Percentiles rank a stretch among this genome's conserved stretches.
These are phyloP conservation scores for Eonycteris spelaea DNA, from an alignment of 2,113 vertebrate genomes.

Conservation along the genomic window DNA sequence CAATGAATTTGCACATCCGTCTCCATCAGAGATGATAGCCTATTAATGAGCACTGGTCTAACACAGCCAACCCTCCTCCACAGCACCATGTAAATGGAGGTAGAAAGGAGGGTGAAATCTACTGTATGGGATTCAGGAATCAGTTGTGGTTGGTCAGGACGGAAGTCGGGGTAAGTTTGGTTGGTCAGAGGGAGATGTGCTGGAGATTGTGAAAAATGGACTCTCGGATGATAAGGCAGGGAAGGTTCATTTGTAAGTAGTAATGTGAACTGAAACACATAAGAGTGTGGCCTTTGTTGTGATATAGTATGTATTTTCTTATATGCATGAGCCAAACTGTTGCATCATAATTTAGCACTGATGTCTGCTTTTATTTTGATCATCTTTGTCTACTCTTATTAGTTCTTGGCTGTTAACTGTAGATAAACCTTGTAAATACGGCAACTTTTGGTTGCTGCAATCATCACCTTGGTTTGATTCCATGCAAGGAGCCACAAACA, in stretches of 20 bases:
- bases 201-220: conserved; percentile 81
- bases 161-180: conserved; percentile 67
- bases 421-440: conserved; percentile 87
- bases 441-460: conserved; percentile 80
- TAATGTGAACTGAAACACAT: conserved; percentile 85
- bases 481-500: conserved; percentile 76
- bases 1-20: conserved; percentile 70
- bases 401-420: conserved; percentile 84
- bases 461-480: conserved; percentile 80
- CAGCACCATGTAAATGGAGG: conserved; percentile 49
- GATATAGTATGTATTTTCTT: conserved; percentile 89
- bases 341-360: conserved; percentile 85
- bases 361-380: conserved; percentile 83
- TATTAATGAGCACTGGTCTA: conserved; percentile 71
- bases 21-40: conserved; percentile 61
- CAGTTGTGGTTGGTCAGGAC: conserved; percentile 67
- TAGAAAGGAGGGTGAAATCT: conserved; percentile 55
- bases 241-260: conserved; percentile 85
- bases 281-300: conserved; percentile 89
- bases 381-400: conserved; percentile 82
- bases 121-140: conserved; percentile 80
- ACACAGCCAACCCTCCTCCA: conserved; percentile 62
- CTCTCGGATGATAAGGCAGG: conserved; percentile 74
- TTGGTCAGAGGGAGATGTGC: conserved; percentile 72
- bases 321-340: conserved; percentile 88